Percentiles rank a stretch among this genome's conserved stretches.
These are phyloP conservation scores for Aegotheles bennettii DNA, from an alignment of 2,113 vertebrate genomes.

Conservation along the genomic window DNA sequence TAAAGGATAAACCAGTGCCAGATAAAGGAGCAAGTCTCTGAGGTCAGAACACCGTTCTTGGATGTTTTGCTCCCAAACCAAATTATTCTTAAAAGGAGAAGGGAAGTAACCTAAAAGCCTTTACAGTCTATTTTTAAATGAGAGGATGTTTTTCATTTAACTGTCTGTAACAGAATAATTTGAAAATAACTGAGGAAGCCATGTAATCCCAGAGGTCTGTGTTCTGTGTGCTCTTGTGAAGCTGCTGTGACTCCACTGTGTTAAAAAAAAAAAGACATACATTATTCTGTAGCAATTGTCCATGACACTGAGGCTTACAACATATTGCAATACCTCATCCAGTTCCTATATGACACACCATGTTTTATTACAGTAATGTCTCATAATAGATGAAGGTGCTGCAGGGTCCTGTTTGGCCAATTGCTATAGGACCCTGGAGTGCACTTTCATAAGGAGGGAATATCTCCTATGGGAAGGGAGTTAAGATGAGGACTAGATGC, in stretches of 20 bases:
- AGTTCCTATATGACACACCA: conserved; percentile 40
- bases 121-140: not conserved
- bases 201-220: conserved; percentile 19
- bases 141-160: conserved; percentile 33
- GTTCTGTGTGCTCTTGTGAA: conserved; percentile 2
- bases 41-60: not conserved
- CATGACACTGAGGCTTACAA: conserved; percentile 58
- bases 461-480: not conserved
- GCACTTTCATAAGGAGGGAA: conserved; percentile 26
- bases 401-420: conserved; percentile 55
- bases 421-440: conserved; percentile 44
- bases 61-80: not conserved
- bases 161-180: not conserved
- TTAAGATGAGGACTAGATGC: conserved; percentile 2
- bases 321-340: conserved; percentile 63
- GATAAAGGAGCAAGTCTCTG: not conserved
- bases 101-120: not conserved
- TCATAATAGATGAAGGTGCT: conserved; percentile 59
- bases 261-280: conserved; percentile 49
- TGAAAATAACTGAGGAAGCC: conserved; percentile 23
- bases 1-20: not conserved
- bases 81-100: conserved; percentile 13
- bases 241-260: conserved; percentile 24
- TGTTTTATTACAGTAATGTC: conserved; percentile 58
- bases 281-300: conserved; percentile 61